Evolutionary conservation across 2,797 vertebrate species (phyloP), one percentile per base, ranked within the genome.

Genomic region (Iguana delicatissima): DNA sequence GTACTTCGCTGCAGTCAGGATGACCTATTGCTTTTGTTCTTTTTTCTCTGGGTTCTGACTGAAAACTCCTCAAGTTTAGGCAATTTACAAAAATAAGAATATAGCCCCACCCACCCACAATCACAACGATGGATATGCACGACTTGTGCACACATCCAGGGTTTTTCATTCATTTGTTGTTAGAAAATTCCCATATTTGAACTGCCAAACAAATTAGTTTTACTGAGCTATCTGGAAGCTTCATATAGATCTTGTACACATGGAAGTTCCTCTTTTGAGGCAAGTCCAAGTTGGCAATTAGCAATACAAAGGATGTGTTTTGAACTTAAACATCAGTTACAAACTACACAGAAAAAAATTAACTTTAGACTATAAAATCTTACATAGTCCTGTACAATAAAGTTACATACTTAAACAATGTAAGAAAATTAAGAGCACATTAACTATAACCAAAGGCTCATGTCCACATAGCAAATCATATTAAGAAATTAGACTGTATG

Each of bases 401-500:
- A 62, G 35, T 89, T 64, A 62, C 12, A 76, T 64, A 91, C 80
- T 32, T 77, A 62, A 84, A 32, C 42, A 50, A 13, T 38, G 18
- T 32, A 73, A 50, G 1, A 50, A n/a, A 69, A 9, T 26, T 6
- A 46, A 79, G 32, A 62, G 52, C 52, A 16, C 13, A 29, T 67
- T 67, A 69, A 69, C 29, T 8, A 89, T 6, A 80, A 83, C 83
- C 80, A 89, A 64, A 85, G 22, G 50, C 1, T 72, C 13, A 80
- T 14, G n/a, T 57, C 32, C 55, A 74, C 32, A 86, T 52, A 18
- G 42, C 84, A 73, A 55, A 46, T 59, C 5, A 91, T 5, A 2
- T 35, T 50, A 82, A 14, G 91, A 84, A 90, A 67, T 88, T 74
- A 94, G 50, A 80, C 16, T 4, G n/a, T 62, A 0, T 74, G 52